Conservation (phyloP, 2,113 vertebrate species). For the Lophochroa leadbeateri region DNA sequence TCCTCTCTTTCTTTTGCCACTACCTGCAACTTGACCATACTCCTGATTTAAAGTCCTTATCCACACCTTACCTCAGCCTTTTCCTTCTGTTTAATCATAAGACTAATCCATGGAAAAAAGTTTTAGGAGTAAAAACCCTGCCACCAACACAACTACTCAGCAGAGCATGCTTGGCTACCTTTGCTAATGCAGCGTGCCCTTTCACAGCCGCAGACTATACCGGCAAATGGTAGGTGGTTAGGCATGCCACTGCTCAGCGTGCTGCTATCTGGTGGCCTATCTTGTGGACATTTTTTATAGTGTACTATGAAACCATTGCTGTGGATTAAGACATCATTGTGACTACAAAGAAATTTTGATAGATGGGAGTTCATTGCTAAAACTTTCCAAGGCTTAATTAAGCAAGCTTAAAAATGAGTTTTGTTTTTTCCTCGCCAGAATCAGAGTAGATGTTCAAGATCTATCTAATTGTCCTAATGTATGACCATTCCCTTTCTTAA, state of each 20-base stretch:
- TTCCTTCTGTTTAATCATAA: neutral
- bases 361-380: neutral
- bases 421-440: neutral
- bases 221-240: neutral
- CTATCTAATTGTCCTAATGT: neutral
- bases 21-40: neutral
- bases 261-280: neutral
- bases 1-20: neutral
- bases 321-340: neutral
- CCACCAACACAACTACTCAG: neutral
- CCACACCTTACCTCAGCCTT: neutral
- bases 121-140: neutral
- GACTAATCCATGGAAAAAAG: neutral
- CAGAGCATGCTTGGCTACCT: neutral
- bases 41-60: neutral
- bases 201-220: accelerated
- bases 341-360: neutral
- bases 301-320: neutral
- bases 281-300: neutral
- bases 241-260: neutral
- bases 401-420: neutral
- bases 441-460: neutral
- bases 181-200: neutral
- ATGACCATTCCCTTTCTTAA: neutral
- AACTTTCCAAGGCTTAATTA: neutral